Base-by-base conservation (phyloP, 2,888 invertebrate species). In the Eupithecia tripunctaria region DNA sequence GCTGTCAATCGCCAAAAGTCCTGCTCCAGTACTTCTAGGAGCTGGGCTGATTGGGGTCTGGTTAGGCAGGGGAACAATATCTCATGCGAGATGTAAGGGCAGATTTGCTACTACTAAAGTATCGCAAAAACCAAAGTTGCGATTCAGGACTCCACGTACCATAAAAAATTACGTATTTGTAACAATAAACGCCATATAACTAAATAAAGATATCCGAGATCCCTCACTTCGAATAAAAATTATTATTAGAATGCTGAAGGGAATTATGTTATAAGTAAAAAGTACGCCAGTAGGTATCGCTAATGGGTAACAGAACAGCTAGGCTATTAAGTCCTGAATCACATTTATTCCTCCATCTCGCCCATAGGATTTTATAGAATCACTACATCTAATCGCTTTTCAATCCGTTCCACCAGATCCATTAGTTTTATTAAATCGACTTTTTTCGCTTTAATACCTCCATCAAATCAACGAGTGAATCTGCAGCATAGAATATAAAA, bases 361-460 rank as follows among this genome's bases (percentile, higher is more conserved):
- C 25, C n/a, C 25, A 25, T 56, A 64, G 64, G 51, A 69, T 72
- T 72, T 69, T 63, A 72, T 72, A 69, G 51, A 73, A 73, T 72
- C 75, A 78, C 59, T 73, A 66, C 18, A 62, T 69, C 14, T 77
- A 77, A 77, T 79, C 65, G 72, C 32, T 68, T 75, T 70, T 73
- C 68, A 73, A 74, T 68, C 72, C 65, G 63, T 72, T 72, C 70
- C 68, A 64, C 67, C 43, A 66, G 68, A 77, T 69, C 76, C 76
- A 79, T 79, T 79, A 79, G 74, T 76, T 78, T 75, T 78, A 79
- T 79, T 79, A 78, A 73, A 73, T 67, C 74, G 74, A 29, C 64
- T 70, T 68, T 76, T 77, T 77, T 76, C 72, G 68, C 60, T 76
- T 65, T 73, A 72, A 71, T 73, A 74, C 75, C 71, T 71, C 76